Base-by-base conservation (phyloP, 1,140 invertebrate species). In the Agraylea sexmaculata region DNA sequence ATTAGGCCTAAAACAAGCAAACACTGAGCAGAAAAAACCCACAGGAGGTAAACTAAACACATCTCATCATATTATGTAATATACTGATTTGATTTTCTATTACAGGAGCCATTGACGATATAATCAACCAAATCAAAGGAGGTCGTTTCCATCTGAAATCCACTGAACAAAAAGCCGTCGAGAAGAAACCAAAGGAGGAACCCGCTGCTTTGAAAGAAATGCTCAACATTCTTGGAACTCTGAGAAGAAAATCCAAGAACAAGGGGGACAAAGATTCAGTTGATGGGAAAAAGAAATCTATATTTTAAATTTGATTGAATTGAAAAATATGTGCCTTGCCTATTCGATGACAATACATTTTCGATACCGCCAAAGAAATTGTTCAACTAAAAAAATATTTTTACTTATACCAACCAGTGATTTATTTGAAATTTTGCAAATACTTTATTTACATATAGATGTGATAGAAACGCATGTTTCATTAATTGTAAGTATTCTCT, bases 91-190 rank as follows among this genome's bases (percentile, higher is more conserved):
- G 32, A 40, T 29, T 4, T 20, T 23, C 6, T 20, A 21, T 48
- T 45, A 0, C 60, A 69, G 68, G 64, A 35, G 77, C 72, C 2
- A 80, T 81, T 46, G 78, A 80, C 45, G 77, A 79, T 25, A 78
- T 83, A 43, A 78, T 83, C 3, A 80, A 78, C 54, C 74, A 80
- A 55, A 80, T 81, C 16, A 83, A 83, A 64, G 75, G 76, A 10
- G 79, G 79, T n/a, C 70, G 73, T 40, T 83, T 81, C 55, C 78
- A 75, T 0, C 56, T 81, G 7, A 77, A 75, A 49, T 73, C 77
- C 5, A 70, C 71, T 1, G 76, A 78, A 31, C 69, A 58, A 36
- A 62, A 62, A 31, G 51, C 66, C 20, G 71, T 76, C 49, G 65
- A 70, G 44, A 72, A 70, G 37, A 70, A 66, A 33, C 66, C 69